phyloP scores from a whole-genome alignment of 1,140 invertebrate genomes.

The Dreissena rostriformis region DNA sequence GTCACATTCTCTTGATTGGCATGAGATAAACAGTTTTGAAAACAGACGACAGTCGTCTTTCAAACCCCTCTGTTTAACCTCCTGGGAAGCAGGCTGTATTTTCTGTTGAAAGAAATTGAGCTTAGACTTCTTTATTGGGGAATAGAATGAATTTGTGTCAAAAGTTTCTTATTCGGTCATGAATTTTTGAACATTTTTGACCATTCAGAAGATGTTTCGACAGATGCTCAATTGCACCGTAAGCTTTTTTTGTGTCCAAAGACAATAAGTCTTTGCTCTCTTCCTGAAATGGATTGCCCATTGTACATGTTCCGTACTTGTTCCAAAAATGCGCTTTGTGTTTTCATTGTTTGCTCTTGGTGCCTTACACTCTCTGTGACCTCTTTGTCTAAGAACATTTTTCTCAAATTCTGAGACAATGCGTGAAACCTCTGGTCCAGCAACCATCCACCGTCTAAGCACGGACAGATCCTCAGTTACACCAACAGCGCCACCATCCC shows the following conservation, averaged over 20 bases:
- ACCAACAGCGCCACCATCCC: constrained; percentile 63
- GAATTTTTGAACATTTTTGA: constrained; percentile 26
- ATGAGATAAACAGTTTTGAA: no score
- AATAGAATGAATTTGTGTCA: constrained; percentile 33
- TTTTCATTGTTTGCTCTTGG: constrained; percentile 27
- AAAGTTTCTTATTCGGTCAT: constrained; percentile 9
- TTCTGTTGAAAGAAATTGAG: constrained; percentile 26
- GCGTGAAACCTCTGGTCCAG: constrained; percentile 57
- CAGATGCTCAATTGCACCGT: constrained; percentile 20
- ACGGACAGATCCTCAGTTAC: constrained; percentile 60
- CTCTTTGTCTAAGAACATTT: neutral
- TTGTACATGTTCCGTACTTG: constrained; percentile 31
- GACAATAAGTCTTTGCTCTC: constrained; percentile 47
- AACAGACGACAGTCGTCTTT: no score
- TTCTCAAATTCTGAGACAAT: constrained; percentile 61
- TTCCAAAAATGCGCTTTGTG: constrained; percentile 53
- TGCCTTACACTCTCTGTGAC: constrained; percentile 2
- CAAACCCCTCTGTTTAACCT: constrained; percentile 22
- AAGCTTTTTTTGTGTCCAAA: constrained; percentile 53
- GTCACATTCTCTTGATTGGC: no score
- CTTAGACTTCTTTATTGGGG: constrained; percentile 57
- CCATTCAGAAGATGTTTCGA: constrained; percentile 29
- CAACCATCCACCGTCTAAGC: constrained; percentile 59
- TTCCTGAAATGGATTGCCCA: constrained; percentile 58
- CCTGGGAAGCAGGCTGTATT: constrained; percentile 6